Base-by-base conservation (phyloP, 2,888 invertebrate species). In the Eupithecia dodoneata region DNA sequence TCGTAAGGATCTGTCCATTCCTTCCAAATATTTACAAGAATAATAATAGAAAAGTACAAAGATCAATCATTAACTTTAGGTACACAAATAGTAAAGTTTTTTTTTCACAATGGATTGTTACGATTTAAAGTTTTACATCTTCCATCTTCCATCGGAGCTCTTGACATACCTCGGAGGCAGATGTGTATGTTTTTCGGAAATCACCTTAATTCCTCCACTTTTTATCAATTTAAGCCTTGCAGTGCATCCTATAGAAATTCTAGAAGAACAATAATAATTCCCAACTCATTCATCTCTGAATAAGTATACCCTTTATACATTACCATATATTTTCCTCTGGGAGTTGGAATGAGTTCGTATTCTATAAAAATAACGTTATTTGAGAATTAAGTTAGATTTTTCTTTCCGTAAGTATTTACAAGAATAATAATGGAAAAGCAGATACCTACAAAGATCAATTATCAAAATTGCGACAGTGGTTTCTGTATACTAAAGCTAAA, bases 221-320 rank as follows among this genome's bases (percentile, higher is more conserved):
- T 59, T n/a, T 5, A 7, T 18, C 49, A 78, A 47, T 3, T 71
- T 78, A 55, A 78, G 55, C 13, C 73, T 73, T 7, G 75, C 78
- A 30, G 55, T 66, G 30, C 78, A 78, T 2, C 66, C 72, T 0
- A 59, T 42, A n/a, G 18, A 18, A 9, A 18, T 44, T 49, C 42
- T 75, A 41, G 78, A 75, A 7, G 78, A 78, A 49, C 78, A 78
- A 44, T 75, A 73, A 55, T 73, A 78, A 72, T 55, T 72, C 12
- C 59, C 55, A 18, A 7, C 3, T 2, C 70, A 18, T 5, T 74
- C n/a, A 41, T 73, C 79, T 79, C 76, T 9, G 72, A 70, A 72
- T 82, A 89, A 0, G 88, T 88, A 59, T 81, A 88, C 1, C 84
- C 83, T 30, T 83, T 81, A 44, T 87, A 76, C 79, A 87, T 79